Evolutionary conservation across 1,140 invertebrate genomes (phyloP), one percentile per base, ranked within the genome.

Genomic region (Heliconius hewitsoni): DNA sequence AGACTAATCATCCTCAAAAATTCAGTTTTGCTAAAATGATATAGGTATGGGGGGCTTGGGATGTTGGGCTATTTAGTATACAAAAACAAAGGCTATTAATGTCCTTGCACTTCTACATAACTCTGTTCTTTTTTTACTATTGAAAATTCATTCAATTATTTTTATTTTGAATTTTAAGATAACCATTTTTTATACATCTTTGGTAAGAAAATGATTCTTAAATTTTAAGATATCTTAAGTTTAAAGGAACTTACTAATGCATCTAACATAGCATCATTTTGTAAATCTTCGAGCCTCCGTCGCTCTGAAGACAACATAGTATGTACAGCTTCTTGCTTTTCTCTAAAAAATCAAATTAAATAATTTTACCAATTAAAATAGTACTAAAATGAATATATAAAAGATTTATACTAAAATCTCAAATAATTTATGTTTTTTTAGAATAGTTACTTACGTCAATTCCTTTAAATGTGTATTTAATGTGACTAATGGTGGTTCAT

Each of bases 381-480:
- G 18, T 55, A 8, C 19, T 55, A 55, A 55, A 13, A 46, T 46
- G 11, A 13, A 46, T 46, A 16, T 1, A 46, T 13, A 8, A 46
- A 46, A 46, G 0, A 11, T 46, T 46, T 46, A 13, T 46, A 13
- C 42, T 46, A 46, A 13, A 46, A 57, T 23, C 0, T 57, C 8
- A 57, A 57, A 9, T 23, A 34, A 55, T 1, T 30, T 74, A 19
- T 52, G 0, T 8, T 18, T 52, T 55, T 52, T 50, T 27, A 3
- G 30, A 73, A 50, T 73, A 18, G 30, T 27, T 66, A 90, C 91
- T 90, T 83, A 94, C 93, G 90, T 93, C 78, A 94, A 82, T 83
- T 94, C 93, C 75, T 93, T 94, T 42, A 94, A 84, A 89, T 93
- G 91, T 9, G 91, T 92, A 57, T 92, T 93, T 70, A 94, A 90